Base-by-base conservation (phyloP, 1,140 invertebrate genomes). In the Penaeus indicus region DNA sequence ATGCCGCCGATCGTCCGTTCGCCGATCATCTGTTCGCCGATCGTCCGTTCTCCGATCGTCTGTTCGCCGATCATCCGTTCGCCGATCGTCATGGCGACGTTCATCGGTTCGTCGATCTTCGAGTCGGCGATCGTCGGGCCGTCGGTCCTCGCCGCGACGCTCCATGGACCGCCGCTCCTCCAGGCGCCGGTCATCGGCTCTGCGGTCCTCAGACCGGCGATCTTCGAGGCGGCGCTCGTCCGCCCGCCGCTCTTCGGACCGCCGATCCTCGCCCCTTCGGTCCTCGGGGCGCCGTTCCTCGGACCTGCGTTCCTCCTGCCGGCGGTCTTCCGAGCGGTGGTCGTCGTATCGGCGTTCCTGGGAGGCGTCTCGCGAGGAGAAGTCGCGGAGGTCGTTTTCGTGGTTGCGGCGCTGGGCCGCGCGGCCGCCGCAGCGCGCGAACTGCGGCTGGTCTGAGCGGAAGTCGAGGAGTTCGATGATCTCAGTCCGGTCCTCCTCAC, bases 381-480 rank as follows among this genome's bases (percentile, higher is more conserved):
- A 54, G 38, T 47, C 38, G 77, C n/a, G 11, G 77, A 47, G 42
- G 22, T 79, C 22, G 38, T 32, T n/a, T 32, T 47, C 47, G 47
- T 47, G 47, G 47, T 47, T 47, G 47, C 47, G 47, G 47, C 47
- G 47, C 47, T 1, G 47, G 47, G 47, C 47, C 47, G 47, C 7
- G 67, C 22, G 27, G 67, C 67, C 22, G 22, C 67, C 42, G 81
- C 88, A 85, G 61, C 80, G 78, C 13, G 82, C 83, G 72, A 89
- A 89, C 83, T 79, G 83, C 3, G 63, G 62, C 13, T 89, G 77
- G 67, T 63, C 83, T n/a, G 77, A 42, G 60, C 87, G 78, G 54
- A 90, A 84, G n/a, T 87, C 89, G 38, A 85, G 87, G 3, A 90
- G 80, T 64, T 90, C 89, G 64, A 90, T 90, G 67, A 86, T 84